These are phyloP conservation scores for Hormiphora californensis DNA, from an alignment of 37 sponge, comb jelly and placozoan genomes.

Conservation along the genomic window DNA sequence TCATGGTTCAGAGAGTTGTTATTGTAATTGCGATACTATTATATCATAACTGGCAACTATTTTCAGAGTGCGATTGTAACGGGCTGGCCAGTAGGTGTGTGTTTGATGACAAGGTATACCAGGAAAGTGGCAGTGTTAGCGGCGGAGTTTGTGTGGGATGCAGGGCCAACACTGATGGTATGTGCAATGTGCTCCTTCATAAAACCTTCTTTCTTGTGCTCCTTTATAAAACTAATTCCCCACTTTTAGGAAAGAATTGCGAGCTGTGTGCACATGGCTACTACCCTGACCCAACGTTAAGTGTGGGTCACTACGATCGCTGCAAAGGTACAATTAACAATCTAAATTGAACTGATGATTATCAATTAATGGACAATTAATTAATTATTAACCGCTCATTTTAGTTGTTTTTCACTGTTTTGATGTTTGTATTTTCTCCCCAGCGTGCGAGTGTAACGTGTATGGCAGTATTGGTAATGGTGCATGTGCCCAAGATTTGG, in stretches of 20 bases:
- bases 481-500: neutral
- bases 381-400: too few species aligned
- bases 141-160: conserved; percentile 65
- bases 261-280: conserved; percentile 54
- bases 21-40: too few species aligned
- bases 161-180: conserved; percentile 56
- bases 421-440: neutral
- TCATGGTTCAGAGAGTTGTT: too few species aligned
- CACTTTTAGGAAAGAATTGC: conserved; percentile 44
- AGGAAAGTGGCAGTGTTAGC: conserved; percentile 51
- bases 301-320: neutral
- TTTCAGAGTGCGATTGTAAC: conserved; percentile 64
- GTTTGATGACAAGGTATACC: conserved; percentile 52
- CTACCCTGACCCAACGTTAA: conserved; percentile 57
- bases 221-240: neutral
- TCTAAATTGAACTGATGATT: too few species aligned
- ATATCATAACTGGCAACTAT: neutral
- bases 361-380: too few species aligned
- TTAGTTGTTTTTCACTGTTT: too few species aligned
- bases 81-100: conserved; percentile 64
- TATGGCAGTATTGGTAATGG: conserved; percentile 45
- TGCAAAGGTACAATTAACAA: too few species aligned
- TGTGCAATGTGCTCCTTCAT: neutral
- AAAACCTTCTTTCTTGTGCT: neutral
- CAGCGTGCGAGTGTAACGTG: conserved; percentile 51